Percentiles rank a stretch among this genome's conserved stretches.
Evolutionary conservation across 2,113 vertebrate species (phyloP).

Genomic region (Myodes glareolus): DNA sequence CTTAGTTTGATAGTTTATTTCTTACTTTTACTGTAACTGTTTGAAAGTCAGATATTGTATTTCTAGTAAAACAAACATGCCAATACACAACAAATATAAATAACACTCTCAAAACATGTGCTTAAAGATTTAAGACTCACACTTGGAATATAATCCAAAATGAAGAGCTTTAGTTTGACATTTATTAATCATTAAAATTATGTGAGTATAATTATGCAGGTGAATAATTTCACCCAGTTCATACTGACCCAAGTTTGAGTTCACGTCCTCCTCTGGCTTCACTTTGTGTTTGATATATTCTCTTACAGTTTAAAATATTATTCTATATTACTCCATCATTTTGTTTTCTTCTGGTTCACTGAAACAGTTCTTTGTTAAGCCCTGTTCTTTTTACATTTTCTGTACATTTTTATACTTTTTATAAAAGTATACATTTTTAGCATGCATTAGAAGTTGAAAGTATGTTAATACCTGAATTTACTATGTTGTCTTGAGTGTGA

Average conservation of each 20-base stretch:
- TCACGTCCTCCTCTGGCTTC: neutral
- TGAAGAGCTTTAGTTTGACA: conserved; percentile 4
- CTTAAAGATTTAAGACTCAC: neutral
- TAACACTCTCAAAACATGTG: neutral
- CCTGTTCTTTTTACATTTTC: neutral
- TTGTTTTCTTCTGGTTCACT: neutral
- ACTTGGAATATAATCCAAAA: neutral
- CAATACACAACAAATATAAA: neutral
- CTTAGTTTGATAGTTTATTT: conserved; percentile 14
- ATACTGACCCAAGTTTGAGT: neutral
- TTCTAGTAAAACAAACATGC: neutral
- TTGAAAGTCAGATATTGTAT: neutral
- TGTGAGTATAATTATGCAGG: neutral
- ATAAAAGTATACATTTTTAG: conserved; percentile 14
- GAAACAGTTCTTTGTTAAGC: conserved; percentile 16
- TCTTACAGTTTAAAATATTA: conserved; percentile 32
- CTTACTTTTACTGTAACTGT: neutral
- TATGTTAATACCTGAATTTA: neutral
- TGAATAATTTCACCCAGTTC: neutral
- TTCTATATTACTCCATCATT: neutral
- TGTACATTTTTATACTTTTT: conserved; percentile 32
- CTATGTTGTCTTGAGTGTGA: neutral
- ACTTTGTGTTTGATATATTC: neutral
- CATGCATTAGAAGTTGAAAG: neutral
- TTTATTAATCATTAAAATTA: conserved; percentile 1